phyloP scores from a whole-genome alignment of 92 coral and sea anemone genomes.

The Zoanthus sociatus region DNA sequence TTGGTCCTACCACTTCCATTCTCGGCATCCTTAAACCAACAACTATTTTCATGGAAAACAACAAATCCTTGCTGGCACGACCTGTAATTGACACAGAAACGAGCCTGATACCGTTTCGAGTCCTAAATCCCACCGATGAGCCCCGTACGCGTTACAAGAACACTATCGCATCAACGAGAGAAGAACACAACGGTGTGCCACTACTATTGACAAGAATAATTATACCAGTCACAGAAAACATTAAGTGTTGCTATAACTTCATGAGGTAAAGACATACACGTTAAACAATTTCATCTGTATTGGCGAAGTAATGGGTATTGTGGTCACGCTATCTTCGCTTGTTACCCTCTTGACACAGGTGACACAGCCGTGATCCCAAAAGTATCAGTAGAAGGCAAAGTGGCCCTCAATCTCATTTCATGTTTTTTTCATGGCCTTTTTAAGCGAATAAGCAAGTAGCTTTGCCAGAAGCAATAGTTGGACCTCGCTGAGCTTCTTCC shows the following conservation, averaged over 20 bases:
- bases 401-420: too few relatives aligned
- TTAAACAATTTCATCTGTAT: too few relatives aligned
- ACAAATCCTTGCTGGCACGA: slow-evolving; percentile 55
- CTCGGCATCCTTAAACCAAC: slow-evolving; percentile 61
- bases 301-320: too few relatives aligned
- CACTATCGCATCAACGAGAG: slow-evolving; percentile 64
- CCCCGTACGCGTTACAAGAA: slow-evolving; percentile 50
- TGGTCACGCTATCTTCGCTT: too few relatives aligned
- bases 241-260: neutral
- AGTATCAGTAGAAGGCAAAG: too few relatives aligned
- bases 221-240: neutral
- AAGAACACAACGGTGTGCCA: slow-evolving; percentile 17
- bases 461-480: neutral
- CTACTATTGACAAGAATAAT: neutral
- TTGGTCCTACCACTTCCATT: slow-evolving; percentile 8
- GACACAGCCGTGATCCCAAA: too few relatives aligned
- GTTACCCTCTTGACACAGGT: too few relatives aligned
- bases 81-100: slow-evolving; percentile 51
- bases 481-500: slow-evolving; percentile 48
- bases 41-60: slow-evolving; percentile 23
- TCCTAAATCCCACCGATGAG: slow-evolving; percentile 61
- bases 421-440: neutral
- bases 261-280: neutral
- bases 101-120: slow-evolving; percentile 48
- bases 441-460: slow-evolving; percentile 22